Percentiles rank a stretch among this genome's conserved stretches.
These are phyloP conservation scores for Miichthys miiuy DNA, from an alignment of 2,797 vertebrate genomes.

Conservation along the genomic window DNA sequence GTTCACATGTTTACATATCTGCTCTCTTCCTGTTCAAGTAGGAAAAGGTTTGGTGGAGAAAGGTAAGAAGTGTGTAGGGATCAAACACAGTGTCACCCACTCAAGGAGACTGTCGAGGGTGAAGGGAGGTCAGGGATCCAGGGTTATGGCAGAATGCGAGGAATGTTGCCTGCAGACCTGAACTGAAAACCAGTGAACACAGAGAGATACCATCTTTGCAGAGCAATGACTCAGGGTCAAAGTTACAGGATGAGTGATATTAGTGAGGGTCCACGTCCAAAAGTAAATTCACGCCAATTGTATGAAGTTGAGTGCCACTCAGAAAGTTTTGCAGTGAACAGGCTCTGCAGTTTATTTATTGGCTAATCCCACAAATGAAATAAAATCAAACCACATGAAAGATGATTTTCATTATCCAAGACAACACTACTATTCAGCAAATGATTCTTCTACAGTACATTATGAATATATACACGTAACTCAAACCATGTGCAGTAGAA, in stretches of 20 bases:
- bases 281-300: conserved; percentile 24
- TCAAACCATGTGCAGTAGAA: background rate
- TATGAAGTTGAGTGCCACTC: conserved; percentile 6
- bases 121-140: conserved; percentile 70
- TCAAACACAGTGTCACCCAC: conserved; percentile 46
- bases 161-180: conserved; percentile 74
- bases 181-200: conserved; percentile 41
- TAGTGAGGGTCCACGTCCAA: conserved; percentile 14
- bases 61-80: conserved; percentile 45
- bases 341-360: background rate
- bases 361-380: background rate
- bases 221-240: conserved; percentile 59
- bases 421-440: background rate
- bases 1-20: conserved; percentile 30
- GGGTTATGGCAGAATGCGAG: conserved; percentile 67
- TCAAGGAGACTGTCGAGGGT: conserved; percentile 47
- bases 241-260: conserved; percentile 52
- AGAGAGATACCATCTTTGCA: conserved; percentile 49
- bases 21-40: conserved; percentile 18
- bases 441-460: conserved; percentile 7
- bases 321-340: background rate
- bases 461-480: background rate
- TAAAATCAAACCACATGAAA: conserved; percentile 4
- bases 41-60: conserved; percentile 21
- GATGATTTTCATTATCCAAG: background rate